Conservation (phyloP, 2,888 invertebrate genomes). For the Dermolepida albohirtum region DNA sequence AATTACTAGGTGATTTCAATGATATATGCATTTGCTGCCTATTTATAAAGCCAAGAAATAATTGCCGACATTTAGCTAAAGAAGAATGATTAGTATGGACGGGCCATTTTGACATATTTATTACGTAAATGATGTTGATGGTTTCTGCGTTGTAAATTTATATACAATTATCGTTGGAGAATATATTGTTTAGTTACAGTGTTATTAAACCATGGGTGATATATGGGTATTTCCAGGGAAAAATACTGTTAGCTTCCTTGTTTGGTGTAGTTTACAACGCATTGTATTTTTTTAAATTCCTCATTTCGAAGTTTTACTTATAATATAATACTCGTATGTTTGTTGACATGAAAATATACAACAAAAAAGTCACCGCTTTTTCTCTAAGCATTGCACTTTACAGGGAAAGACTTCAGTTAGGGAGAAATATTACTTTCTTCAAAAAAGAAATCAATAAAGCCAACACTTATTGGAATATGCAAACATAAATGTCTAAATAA, state of each 20-base stretch:
- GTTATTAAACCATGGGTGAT: constrained; percentile 23
- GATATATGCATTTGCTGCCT: constrained; percentile 22
- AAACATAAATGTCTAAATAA: too few relatives aligned
- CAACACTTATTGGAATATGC: too few relatives aligned
- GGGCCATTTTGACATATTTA: constrained; percentile 28
- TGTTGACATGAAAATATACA: too few relatives aligned
- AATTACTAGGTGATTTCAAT: constrained; percentile 34
- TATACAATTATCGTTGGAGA: constrained; percentile 11
- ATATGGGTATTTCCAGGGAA: constrained; percentile 16
- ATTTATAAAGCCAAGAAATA: constrained; percentile 34
- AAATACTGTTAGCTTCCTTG: constrained; percentile 21
- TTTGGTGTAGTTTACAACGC: constrained; percentile 18
- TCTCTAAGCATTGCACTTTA: too few relatives aligned
- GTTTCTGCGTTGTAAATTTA: constrained; percentile 14
- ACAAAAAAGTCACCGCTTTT: too few relatives aligned
- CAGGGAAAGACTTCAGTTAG: too few relatives aligned
- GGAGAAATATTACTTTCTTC: too few relatives aligned
- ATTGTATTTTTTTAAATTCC: not conserved
- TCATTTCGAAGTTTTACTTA: too few relatives aligned
- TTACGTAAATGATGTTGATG: constrained; percentile 25
- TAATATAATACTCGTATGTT: too few relatives aligned
- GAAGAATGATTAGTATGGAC: constrained; percentile 29
- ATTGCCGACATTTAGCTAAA: constrained; percentile 25
- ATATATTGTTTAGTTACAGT: constrained; percentile 10
- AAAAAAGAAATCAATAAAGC: too few relatives aligned